Percentiles rank a stretch among this genome's conserved stretches.
Conservation (phyloP, 2,888 invertebrate genomes). For the Linnaemya vulpina region DNA sequence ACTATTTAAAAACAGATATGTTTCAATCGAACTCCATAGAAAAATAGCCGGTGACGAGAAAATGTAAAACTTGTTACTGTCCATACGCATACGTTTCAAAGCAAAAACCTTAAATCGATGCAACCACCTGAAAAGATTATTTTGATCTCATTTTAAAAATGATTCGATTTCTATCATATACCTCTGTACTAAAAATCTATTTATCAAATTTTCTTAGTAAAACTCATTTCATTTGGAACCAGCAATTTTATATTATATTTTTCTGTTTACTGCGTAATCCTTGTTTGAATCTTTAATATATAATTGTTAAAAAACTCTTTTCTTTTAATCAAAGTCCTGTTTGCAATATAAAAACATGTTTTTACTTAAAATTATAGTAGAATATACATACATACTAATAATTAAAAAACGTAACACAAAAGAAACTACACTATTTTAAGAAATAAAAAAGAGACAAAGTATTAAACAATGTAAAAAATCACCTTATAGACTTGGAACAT, state of each 20-base stretch:
- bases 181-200: too few relatives aligned
- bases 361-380: conserved; percentile 64
- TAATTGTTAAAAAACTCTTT: conserved; percentile 44
- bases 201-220: conserved; percentile 11
- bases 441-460: conserved; percentile 46
- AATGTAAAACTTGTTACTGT: too few relatives aligned
- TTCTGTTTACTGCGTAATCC: conserved; percentile 14
- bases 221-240: conserved; percentile 33
- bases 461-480: conserved; percentile 35
- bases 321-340: conserved; percentile 55
- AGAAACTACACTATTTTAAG: conserved; percentile 34
- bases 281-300: conserved; percentile 34
- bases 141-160: not conserved
- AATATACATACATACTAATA: conserved; percentile 54
- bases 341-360: conserved; percentile 60
- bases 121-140: too few relatives aligned
- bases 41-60: too few relatives aligned
- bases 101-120: too few relatives aligned
- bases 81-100: too few relatives aligned
- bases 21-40: too few relatives aligned
- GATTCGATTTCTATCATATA: not conserved
- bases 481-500: conserved; percentile 34
- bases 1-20: too few relatives aligned
- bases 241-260: conserved; percentile 10
- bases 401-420: conserved; percentile 59